These are phyloP conservation scores for Cerceris rybyensis DNA, from an alignment of 2,888 invertebrate species.

Conservation along the genomic window DNA sequence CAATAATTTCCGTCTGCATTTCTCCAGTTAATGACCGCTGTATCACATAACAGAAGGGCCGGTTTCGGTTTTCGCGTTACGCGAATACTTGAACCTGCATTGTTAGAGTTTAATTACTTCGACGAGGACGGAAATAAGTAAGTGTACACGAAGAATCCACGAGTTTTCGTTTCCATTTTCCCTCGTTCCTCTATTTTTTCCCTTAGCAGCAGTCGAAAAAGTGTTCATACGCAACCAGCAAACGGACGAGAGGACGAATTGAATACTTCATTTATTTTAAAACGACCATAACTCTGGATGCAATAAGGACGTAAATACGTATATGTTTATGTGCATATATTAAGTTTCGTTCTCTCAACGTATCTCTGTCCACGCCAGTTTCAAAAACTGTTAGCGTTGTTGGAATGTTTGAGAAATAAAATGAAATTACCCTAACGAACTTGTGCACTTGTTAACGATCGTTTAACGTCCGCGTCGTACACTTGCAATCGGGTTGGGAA, in stretches of 20 bases:
- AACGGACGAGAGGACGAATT: constrained; percentile 65
- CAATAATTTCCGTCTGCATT: constrained; percentile 1
- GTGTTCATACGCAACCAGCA: constrained; percentile 66
- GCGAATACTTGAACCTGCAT: constrained; percentile 45
- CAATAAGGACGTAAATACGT: no score
- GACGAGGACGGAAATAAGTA: constrained; percentile 59
- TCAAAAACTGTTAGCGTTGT: constrained; percentile 41
- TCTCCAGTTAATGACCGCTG: neutral
- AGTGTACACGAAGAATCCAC: constrained; percentile 39
- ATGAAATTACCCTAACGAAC: constrained; percentile 40
- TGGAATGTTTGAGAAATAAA: constrained; percentile 28
- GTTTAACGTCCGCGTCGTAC: neutral
- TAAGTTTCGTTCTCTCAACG: constrained; percentile 1
- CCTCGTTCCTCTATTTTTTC: constrained; percentile 21
- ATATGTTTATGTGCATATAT: constrained; percentile 27
- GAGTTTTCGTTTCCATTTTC: constrained; percentile 8
- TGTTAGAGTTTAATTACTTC: constrained; percentile 67
- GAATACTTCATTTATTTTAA: constrained; percentile 67
- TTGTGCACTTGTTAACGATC: constrained; percentile 35
- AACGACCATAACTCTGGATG: constrained; percentile 18
- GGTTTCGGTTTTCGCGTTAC: constrained; percentile 40
- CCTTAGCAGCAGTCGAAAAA: constrained; percentile 19
- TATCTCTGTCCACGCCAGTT: constrained; percentile 23
- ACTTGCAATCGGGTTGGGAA: no score
- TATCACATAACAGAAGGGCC: neutral